These are phyloP conservation scores for Beaufortia kweichowensis DNA, from an alignment of 2,113 vertebrate genomes.

Conservation along the genomic window DNA sequence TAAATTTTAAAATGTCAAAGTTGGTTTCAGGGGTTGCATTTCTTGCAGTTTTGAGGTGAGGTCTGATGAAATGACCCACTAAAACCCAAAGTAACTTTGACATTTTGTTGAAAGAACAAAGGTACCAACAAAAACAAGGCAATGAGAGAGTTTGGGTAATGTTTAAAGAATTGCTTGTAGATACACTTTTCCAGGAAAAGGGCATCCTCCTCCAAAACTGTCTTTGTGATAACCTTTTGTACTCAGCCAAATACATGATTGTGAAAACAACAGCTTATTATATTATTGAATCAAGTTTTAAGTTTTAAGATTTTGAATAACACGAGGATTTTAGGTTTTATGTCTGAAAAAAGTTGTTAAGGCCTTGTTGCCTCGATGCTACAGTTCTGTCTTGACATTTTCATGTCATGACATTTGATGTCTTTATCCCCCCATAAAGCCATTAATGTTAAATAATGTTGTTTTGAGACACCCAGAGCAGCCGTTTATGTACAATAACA, in stretches of 20 bases:
- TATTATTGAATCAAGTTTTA: too few species aligned
- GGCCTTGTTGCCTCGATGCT: not conserved
- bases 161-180: not conserved
- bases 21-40: conserved; percentile 6
- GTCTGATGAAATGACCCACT: conserved; percentile 5
- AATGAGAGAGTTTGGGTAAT: not conserved
- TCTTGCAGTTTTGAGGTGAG: conserved; percentile 13
- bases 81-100: conserved; percentile 18
- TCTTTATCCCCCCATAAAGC: conserved; percentile 5
- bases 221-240: not conserved
- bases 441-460: too few species aligned
- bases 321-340: too few species aligned
- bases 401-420: conserved; percentile 6
- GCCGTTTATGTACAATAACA: not conserved
- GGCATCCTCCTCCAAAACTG: not conserved
- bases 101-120: conserved; percentile 40
- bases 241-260: not conserved
- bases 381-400: not conserved
- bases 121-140: not conserved
- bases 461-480: not conserved
- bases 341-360: too few species aligned
- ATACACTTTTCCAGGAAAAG: not conserved
- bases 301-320: too few species aligned
- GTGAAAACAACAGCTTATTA: conserved; percentile 6
- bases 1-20: conserved; percentile 34